Evolutionary conservation across 2,113 vertebrate species (phyloP).

Genomic region (Sinocyclocheilus rhinocerous): DNA sequence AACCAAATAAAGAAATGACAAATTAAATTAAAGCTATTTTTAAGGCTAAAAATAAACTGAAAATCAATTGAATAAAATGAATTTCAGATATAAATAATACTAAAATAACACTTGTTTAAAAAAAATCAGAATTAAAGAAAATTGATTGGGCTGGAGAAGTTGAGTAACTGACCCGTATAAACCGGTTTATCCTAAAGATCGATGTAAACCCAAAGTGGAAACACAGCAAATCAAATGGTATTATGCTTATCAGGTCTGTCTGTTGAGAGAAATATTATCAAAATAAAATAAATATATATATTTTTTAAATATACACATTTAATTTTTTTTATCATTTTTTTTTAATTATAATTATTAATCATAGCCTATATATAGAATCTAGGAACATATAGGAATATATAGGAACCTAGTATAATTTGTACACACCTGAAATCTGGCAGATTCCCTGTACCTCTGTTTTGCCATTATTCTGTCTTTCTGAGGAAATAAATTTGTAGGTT

Average conservation of each 20-base stretch:
- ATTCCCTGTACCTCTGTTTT: slow-evolving; percentile 72
- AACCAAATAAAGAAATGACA: too few relatives aligned
- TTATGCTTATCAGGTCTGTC: slow-evolving; percentile 80
- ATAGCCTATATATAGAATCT: too few relatives aligned
- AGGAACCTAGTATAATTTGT: too few relatives aligned
- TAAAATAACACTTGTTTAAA: too few relatives aligned
- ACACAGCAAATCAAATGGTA: slow-evolving; percentile 85
- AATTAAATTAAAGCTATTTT: too few relatives aligned
- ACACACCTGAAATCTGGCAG: slow-evolving; percentile 75
- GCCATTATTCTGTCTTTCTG: slow-evolving; percentile 77
- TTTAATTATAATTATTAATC: too few relatives aligned
- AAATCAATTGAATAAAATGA: too few relatives aligned
- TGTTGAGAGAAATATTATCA: slow-evolving; percentile 58
- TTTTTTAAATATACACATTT: too few relatives aligned
- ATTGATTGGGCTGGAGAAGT: background rate
- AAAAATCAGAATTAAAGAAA: background rate
- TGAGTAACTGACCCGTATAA: slow-evolving; percentile 80
- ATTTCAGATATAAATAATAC: too few relatives aligned
- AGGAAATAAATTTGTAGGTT: background rate
- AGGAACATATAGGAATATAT: too few relatives aligned
- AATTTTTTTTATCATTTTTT: too few relatives aligned
- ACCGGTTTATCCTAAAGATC: slow-evolving; percentile 81
- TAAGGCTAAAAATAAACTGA: too few relatives aligned
- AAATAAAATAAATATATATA: background rate
- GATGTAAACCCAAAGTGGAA: slow-evolving; percentile 81